Evolutionary conservation across 2,888 invertebrate genomes (phyloP), one percentile per base, ranked within the genome.

Genomic region (Creontiades dilutus): DNA sequence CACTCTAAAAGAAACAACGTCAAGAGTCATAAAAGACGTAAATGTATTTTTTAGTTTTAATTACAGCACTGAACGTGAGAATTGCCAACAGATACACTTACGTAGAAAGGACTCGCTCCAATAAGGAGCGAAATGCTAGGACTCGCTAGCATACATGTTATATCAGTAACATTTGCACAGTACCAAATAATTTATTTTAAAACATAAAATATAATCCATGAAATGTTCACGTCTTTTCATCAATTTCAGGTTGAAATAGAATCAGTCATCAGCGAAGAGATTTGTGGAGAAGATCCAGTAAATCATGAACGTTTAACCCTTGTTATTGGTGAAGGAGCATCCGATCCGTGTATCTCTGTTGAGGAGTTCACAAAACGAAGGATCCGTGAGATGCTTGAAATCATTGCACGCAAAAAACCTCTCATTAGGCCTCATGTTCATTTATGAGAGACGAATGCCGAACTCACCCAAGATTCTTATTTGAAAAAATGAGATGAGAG

Each of bases 311-410:
- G 47, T 11, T 52, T 52, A 78, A 16, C 37, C 0, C 37, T 11
- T 4, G 46, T 85, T 16, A 37, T 85, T 14, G 85, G 57, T 14
- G 85, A 85, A 28, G 85, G 61, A 5, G 76, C 46, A 13, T 88
- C 88, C 0, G 78, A 78, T 12, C 52, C 80, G 5, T 11, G 28
- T 9, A 88, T 88, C 11, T 78, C 76, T 37, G 52, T 88, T 11
- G 88, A 88, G 11, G 88, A 88, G 37, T 88, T 88, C 19, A 88
- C 88, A 11, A 76, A 46, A 52, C 46, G 88, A 27, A 2, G 88
- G 48, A 78, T 80, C 52, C 48, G 55, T 16, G 88, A 88, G n/a
- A 88, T 88, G 88, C 47, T 88, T 0, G 47, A 78, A 13, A 78
- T 88, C 19, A 78, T 88, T 19, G 52, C 27, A 23, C 46, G 82